These are phyloP conservation scores for Amiota minor DNA, from an alignment of 2,888 invertebrate species.

Conservation along the genomic window DNA sequence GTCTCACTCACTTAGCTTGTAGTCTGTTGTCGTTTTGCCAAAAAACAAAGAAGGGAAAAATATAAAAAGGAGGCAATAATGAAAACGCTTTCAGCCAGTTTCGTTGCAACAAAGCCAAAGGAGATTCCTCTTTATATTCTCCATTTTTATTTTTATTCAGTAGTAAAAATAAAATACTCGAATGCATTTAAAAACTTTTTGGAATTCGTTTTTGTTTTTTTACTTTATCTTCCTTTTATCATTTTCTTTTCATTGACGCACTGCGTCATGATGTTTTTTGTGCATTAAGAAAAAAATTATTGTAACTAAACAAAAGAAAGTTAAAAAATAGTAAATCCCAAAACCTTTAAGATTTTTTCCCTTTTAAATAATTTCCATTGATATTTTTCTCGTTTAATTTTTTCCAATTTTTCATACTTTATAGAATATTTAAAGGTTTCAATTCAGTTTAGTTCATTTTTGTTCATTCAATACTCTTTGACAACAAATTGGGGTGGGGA, in stretches of 20 bases:
- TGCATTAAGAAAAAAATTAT: background rate
- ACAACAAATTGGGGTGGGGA: background rate
- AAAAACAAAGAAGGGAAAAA: conserved; percentile 21
- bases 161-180: background rate
- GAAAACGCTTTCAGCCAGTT: conserved; percentile 44
- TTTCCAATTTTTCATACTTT: conserved; percentile 2
- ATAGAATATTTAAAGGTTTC: background rate
- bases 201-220: background rate
- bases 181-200: conserved; percentile 3
- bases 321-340: background rate
- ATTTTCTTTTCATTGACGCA: conserved; percentile 9
- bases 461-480: conserved; percentile 9
- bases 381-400: background rate
- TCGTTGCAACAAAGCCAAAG: background rate
- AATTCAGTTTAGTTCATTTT: too few relatives aligned
- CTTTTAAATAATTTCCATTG: conserved; percentile 5
- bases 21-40: too few relatives aligned
- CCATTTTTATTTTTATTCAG: background rate
- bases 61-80: conserved; percentile 27
- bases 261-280: background rate
- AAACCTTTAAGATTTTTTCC: background rate
- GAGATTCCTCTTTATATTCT: background rate
- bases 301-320: background rate
- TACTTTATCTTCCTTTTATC: background rate
- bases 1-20: too few relatives aligned